Evolutionary conservation across 2,888 invertebrate species (phyloP).

Genomic region (Drosophila incognita): DNA sequence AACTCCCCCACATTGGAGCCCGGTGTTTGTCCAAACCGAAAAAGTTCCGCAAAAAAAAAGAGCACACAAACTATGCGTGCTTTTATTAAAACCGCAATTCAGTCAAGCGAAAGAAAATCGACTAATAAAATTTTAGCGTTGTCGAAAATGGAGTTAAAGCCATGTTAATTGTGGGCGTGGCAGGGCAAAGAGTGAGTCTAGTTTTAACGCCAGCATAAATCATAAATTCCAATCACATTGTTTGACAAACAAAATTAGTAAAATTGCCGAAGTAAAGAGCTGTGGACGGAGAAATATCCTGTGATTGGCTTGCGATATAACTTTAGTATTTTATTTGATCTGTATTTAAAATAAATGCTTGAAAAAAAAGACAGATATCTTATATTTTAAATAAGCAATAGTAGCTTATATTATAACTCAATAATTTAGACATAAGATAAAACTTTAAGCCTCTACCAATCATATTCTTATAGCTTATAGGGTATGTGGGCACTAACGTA

Average conservation of each 20-base stretch:
- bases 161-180: conserved; percentile 41
- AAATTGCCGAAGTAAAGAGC: neutral
- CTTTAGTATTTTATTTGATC: neutral
- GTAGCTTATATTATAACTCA: neutral
- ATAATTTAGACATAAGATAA: neutral
- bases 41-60: conserved; percentile 44
- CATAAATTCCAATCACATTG: conserved; percentile 66
- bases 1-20: conserved; percentile 28
- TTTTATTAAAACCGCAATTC: conserved; percentile 61
- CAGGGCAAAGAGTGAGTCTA: conserved; percentile 22
- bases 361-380: neutral
- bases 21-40: conserved; percentile 33
- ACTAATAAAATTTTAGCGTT: conserved; percentile 44
- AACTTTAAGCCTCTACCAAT: neutral
- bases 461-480: neutral
- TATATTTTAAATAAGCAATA: too few relatives aligned
- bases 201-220: conserved; percentile 52
- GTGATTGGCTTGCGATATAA: neutral
- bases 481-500: conserved; percentile 16
- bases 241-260: conserved; percentile 34
- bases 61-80: conserved; percentile 39
- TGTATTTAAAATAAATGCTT: neutral
- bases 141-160: conserved; percentile 33
- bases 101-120: conserved; percentile 41
- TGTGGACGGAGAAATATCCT: conserved; percentile 14